Conservation (phyloP, 2,888 invertebrate genomes). For the Vannuccia rotundouncinata region DNA sequence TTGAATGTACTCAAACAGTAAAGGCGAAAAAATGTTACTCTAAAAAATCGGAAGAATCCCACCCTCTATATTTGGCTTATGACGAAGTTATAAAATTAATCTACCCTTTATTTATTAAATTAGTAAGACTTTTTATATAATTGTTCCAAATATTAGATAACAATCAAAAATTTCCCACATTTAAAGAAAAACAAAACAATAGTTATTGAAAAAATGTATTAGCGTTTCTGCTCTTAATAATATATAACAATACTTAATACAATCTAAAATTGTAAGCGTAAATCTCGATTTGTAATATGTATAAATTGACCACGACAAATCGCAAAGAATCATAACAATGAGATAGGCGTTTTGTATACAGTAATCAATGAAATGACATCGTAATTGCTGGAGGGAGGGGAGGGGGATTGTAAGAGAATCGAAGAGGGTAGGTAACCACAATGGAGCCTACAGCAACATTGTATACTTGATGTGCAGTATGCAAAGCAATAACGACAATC, state of each 20-base stretch:
- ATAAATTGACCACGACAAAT: constrained; percentile 9
- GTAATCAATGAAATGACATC: not conserved
- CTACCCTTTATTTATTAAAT: no score
- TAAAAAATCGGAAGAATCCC: no score
- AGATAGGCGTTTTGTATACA: constrained; percentile 24
- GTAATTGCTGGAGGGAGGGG: not conserved
- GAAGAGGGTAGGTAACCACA: no score
- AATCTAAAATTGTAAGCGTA: constrained; percentile 17
- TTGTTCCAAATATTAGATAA: no score
- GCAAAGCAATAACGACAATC: constrained; percentile 14
- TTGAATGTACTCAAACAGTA: no score
- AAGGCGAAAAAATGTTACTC: no score
- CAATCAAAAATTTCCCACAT: no score
- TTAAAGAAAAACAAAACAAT: not conserved
- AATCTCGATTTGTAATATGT: constrained; percentile 20
- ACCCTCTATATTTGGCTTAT: no score
- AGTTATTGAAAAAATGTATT: not conserved
- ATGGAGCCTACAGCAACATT: not conserved
- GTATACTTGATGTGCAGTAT: not conserved
- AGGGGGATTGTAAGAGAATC: no score
- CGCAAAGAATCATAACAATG: constrained; percentile 1
- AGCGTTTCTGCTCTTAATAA: not conserved
- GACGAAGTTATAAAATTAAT: no score
- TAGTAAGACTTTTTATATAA: no score
- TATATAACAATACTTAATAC: constrained; percentile 17